phyloP scores from a whole-genome alignment of 2,797 vertebrate species.

The Chrysolophus pictus region DNA sequence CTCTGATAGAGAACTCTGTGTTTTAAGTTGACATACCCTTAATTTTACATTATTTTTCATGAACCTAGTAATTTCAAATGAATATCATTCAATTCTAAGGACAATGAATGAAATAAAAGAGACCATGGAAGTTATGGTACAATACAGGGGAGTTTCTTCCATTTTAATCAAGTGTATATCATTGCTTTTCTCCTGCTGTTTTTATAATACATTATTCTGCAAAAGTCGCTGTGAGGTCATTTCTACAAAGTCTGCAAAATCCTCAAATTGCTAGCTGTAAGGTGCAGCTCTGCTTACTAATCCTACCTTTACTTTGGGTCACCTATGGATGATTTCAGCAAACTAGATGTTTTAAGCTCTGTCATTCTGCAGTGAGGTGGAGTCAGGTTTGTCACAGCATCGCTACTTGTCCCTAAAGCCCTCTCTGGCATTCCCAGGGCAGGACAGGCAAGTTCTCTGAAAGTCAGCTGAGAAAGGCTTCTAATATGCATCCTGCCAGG shows the following conservation, averaged over 20 bases:
- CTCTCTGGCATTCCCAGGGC: background rate
- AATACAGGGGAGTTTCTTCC: slow-evolving; percentile 32
- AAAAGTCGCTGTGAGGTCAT: background rate
- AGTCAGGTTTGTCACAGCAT: background rate
- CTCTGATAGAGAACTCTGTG: slow-evolving; percentile 44
- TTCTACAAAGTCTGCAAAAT: slow-evolving; percentile 25
- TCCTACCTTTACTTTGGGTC: slow-evolving; percentile 19
- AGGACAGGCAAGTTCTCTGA: background rate
- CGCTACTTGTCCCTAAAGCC: accelerated
- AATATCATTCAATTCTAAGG: slow-evolving; percentile 60
- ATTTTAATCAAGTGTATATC: slow-evolving; percentile 3
- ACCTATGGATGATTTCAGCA: background rate
- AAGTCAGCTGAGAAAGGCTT: background rate
- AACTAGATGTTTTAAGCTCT: background rate
- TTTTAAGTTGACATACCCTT: slow-evolving; percentile 55
- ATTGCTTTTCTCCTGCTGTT: slow-evolving; percentile 1
- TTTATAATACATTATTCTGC: slow-evolving; percentile 17
- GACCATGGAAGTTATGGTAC: slow-evolving; percentile 14
- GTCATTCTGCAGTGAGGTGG: background rate
- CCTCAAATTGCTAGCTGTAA: slow-evolving; percentile 4
- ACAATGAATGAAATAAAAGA: slow-evolving; percentile 53
- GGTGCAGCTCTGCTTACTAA: background rate
- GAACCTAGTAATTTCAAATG: slow-evolving; percentile 62
- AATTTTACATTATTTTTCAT: slow-evolving; percentile 62
- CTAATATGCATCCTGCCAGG: background rate